phyloP scores from a whole-genome alignment of 2,888 invertebrate species.

The Volucella zonaria region DNA sequence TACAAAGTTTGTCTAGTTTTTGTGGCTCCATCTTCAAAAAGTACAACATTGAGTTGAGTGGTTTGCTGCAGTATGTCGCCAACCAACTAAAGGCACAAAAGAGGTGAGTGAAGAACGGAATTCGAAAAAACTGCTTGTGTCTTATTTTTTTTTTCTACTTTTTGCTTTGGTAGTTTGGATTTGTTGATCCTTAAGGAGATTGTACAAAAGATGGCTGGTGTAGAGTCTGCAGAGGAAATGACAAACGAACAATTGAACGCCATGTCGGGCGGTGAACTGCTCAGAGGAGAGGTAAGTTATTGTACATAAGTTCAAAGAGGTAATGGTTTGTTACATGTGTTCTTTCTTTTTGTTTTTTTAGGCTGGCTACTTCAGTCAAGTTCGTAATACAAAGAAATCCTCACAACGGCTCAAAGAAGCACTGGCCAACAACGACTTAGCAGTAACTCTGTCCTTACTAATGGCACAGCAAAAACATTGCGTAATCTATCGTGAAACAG shows the following conservation, averaged over 20 bases:
- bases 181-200: constrained; percentile 97
- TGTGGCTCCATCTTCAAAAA: constrained; percentile 98
- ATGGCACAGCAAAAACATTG: constrained; percentile 99
- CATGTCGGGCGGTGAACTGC: constrained; percentile 97
- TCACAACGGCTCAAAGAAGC: constrained; percentile 97
- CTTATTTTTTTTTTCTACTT: constrained; percentile 15
- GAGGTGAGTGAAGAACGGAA: constrained; percentile 85
- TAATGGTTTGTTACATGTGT: not conserved
- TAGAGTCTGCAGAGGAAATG: constrained; percentile 98
- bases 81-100: constrained; percentile 98
- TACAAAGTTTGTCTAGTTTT: constrained; percentile 97
- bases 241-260: constrained; percentile 98
- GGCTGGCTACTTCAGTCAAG: constrained; percentile 99
- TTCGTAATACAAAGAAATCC: constrained; percentile 97
- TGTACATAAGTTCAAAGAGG: constrained; percentile 17
- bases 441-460: constrained; percentile 94
- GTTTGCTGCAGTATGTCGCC: constrained; percentile 97
- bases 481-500: constrained; percentile 93
- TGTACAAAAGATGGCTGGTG: constrained; percentile 99
- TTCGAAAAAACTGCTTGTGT: not conserved
- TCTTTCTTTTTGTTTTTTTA: constrained; percentile 79
- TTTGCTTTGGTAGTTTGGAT: constrained; percentile 87
- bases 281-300: constrained; percentile 92
- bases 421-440: constrained; percentile 95
- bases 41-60: constrained; percentile 97